These are phyloP conservation scores for Dynastes grantii DNA, from an alignment of 2,888 invertebrate species.

Conservation along the genomic window DNA sequence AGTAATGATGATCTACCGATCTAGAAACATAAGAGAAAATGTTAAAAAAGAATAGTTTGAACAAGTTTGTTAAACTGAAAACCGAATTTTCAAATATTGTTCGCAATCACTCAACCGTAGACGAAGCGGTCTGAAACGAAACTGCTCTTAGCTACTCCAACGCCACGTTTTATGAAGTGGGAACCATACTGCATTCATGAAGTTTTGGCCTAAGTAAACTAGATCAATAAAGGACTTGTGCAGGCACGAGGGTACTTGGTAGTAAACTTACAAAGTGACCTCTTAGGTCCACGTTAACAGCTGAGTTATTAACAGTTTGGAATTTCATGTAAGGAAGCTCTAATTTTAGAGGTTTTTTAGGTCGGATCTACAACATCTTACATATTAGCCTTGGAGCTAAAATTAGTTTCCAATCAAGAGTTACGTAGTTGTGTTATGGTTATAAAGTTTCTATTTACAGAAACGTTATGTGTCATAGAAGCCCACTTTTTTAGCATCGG, in stretches of 20 bases:
- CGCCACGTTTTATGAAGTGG: neutral
- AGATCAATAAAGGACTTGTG: neutral
- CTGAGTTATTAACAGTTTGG: neutral
- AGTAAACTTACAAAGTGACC: neutral
- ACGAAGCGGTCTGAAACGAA: too few relatives aligned
- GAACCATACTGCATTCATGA: neutral
- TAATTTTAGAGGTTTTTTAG: slow-evolving; percentile 2
- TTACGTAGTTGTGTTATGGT: neutral
- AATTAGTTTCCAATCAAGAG: neutral
- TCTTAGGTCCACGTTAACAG: slow-evolving; percentile 1
- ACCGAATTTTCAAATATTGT: too few relatives aligned
- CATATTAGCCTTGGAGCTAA: neutral
- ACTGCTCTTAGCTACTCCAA: too few relatives aligned
- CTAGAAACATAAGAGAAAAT: too few relatives aligned
- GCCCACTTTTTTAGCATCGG: too few relatives aligned
- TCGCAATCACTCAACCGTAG: too few relatives aligned
- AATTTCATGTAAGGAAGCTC: neutral
- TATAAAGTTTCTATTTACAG: too few relatives aligned
- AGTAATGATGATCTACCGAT: too few relatives aligned
- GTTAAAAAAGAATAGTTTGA: too few relatives aligned
- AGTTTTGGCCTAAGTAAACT: neutral
- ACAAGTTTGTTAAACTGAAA: too few relatives aligned
- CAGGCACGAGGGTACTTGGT: neutral
- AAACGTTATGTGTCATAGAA: too few relatives aligned
- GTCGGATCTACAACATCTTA: neutral